Evolutionary conservation across 1,140 invertebrate species (phyloP).

Genomic region (Arctopsyche grandis): DNA sequence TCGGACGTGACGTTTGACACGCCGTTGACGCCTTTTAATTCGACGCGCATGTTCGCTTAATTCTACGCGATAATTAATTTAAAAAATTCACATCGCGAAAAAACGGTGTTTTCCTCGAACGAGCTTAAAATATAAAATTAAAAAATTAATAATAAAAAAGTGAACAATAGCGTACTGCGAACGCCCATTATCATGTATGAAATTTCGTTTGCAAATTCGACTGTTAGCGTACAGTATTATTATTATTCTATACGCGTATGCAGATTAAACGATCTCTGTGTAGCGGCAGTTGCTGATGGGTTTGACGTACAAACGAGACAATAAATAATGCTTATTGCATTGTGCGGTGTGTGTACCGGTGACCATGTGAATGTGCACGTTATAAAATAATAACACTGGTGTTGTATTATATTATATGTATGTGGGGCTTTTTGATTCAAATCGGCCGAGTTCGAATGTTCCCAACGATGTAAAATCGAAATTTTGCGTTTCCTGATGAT

Average conservation of each 20-base stretch:
- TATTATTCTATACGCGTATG: not conserved
- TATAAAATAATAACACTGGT: no score
- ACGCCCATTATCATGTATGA: not conserved
- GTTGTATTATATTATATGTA: not conserved
- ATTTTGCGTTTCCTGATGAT: slow-evolving; percentile 20
- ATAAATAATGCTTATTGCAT: slow-evolving; percentile 2
- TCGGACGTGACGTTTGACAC: no score
- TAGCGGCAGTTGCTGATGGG: slow-evolving; percentile 4
- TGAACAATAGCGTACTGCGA: not conserved
- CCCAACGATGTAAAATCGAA: slow-evolving; percentile 36
- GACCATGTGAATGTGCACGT: not conserved
- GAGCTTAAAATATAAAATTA: no score
- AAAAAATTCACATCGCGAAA: not conserved
- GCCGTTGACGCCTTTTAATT: not conserved
- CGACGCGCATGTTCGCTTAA: not conserved
- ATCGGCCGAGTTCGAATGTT: slow-evolving; percentile 9
- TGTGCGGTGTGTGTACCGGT: not conserved
- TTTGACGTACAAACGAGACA: slow-evolving; percentile 28
- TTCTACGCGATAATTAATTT: not conserved
- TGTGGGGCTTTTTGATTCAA: slow-evolving; percentile 1
- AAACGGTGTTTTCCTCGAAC: not conserved
- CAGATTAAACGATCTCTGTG: slow-evolving; percentile 2
- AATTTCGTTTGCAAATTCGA: not conserved
- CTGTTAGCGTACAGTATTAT: slow-evolving; percentile 20
- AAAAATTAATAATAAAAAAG: not conserved